These are phyloP conservation scores for Peromyscus melanophrys DNA, from an alignment of 2,797 vertebrate genomes.

Conservation along the genomic window DNA sequence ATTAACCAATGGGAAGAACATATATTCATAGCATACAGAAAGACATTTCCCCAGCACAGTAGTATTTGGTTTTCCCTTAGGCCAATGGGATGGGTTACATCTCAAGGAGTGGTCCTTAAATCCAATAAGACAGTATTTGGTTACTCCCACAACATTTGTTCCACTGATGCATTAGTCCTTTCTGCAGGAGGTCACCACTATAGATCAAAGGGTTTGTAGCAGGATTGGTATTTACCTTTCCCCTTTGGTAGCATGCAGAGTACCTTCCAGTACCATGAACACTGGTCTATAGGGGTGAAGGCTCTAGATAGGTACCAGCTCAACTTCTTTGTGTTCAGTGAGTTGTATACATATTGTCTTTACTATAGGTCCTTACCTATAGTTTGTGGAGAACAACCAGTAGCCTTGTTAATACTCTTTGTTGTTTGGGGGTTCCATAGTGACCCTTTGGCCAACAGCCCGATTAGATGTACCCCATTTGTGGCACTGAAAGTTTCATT, in stretches of 20 bases:
- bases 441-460: background rate
- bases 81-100: too few relatives aligned
- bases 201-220: background rate
- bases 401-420: background rate
- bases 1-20: too few relatives aligned
- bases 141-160: background rate
- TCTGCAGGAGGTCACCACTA: background rate
- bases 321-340: background rate
- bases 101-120: too few relatives aligned
- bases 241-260: background rate
- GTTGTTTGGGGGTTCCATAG: background rate
- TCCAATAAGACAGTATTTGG: background rate
- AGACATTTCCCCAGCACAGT: too few relatives aligned
- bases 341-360: background rate
- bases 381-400: background rate
- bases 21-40: too few relatives aligned
- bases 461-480: background rate
- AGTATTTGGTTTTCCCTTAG: too few relatives aligned
- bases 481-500: background rate
- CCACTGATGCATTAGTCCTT: background rate
- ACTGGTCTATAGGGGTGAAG: background rate
- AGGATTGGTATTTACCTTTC: background rate
- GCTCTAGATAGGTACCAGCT: background rate
- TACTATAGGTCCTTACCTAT: background rate
- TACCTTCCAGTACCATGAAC: background rate